Base-by-base conservation (phyloP, 30 jellyfish, hydroid and myxozoan genomes). In the Cassiopea xamachana region DNA sequence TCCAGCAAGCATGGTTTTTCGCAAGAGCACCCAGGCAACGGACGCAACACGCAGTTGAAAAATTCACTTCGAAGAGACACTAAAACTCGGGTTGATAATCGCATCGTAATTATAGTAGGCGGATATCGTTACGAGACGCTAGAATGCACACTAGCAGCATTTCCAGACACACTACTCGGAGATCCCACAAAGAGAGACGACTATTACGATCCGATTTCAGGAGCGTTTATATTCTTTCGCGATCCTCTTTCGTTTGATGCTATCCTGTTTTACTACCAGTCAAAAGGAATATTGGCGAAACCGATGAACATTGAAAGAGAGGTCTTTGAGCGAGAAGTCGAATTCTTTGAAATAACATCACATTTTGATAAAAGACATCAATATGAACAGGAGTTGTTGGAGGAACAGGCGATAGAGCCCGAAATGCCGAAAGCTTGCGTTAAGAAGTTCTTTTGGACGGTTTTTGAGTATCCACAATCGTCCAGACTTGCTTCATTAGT, bases 101-200 rank as follows among this genome's bases (percentile, higher is more conserved):
- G 98, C 76, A 12, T 91, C 39, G 71, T 43, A 46, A 62, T 90
- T 48, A 86, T 86, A 49, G 75, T 93, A 15, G 58, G 98, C 43
- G 98, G 98, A 1, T 69, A 14, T 17, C 73, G 78, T 16, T 93
- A 73, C 55, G 97, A 94, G 62, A 94, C 98, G 47, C 76, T 82
- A 14, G 98, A 94, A 81, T 80, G 85, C 74, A 94, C 98, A 5
- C 75, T 93, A 43, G 76, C 87, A 14, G 76, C 60, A 48, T 94
- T 84, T 76, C 98, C 98, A 4, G 87, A 90, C 8, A 94, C 98
- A 1, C 73, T 94, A 39, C 97, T 94, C 60, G 98, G 98, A 1
- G 55, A 82, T 64, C 90, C 89, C 68, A 27, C 27, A 1, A 70
- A 75, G 27, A 89, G 98, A 44, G 60, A 70, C 19, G 62, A 81